These are phyloP conservation scores for Pogonognathellus flavescens DNA, from an alignment of 1,140 invertebrate genomes.

Conservation along the genomic window DNA sequence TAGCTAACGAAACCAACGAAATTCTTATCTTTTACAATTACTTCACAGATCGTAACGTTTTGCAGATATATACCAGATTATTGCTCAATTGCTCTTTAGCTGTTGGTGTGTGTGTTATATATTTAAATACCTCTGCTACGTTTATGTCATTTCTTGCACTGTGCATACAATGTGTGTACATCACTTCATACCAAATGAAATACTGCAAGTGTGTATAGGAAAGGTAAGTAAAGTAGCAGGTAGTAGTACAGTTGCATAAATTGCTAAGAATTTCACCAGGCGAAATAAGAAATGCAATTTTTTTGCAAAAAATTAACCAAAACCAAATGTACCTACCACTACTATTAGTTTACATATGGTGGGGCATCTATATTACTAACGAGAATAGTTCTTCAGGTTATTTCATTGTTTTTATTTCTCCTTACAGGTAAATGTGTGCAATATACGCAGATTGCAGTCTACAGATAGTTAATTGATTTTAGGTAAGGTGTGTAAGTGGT, in stretches of 20 bases:
- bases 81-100: conserved; percentile 13
- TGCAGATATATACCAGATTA: conserved; percentile 8
- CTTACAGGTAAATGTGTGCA: background rate
- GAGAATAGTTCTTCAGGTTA: background rate
- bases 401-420: background rate
- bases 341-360: too few relatives aligned
- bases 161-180: too few relatives aligned
- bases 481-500: too few relatives aligned
- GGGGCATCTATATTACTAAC: background rate
- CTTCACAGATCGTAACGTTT: conserved; percentile 42
- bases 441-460: background rate
- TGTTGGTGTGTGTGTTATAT: background rate
- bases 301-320: background rate
- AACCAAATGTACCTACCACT: conserved; percentile 1
- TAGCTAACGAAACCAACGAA: conserved; percentile 6
- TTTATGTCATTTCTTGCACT: too few relatives aligned
- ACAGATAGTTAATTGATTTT: too few relatives aligned
- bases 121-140: too few relatives aligned
- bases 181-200: too few relatives aligned
- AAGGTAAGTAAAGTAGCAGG: background rate
- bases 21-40: conserved; percentile 28
- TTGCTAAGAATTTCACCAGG: too few relatives aligned
- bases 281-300: background rate
- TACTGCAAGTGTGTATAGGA: background rate
- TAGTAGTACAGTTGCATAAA: background rate